phyloP scores from a whole-genome alignment of 1,140 invertebrate species.

The Caenorhabditis brenneri region DNA sequence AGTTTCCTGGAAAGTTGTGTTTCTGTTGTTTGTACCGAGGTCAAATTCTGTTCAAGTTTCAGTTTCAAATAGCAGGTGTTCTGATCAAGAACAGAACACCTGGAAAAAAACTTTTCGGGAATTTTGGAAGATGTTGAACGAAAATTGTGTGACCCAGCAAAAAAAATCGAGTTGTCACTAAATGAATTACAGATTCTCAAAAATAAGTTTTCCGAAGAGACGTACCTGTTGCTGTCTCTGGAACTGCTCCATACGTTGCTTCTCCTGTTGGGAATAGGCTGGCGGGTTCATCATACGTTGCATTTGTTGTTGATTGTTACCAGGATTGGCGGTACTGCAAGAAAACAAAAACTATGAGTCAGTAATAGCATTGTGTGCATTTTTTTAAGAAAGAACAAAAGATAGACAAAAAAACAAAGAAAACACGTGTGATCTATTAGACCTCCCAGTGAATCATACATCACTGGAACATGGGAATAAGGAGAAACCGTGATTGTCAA shows the following conservation, averaged over 20 bases:
- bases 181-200: too few relatives aligned
- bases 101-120: too few relatives aligned
- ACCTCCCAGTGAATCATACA: conserved; percentile 28
- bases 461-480: conserved; percentile 28
- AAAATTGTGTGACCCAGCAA: too few relatives aligned
- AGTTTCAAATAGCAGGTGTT: too few relatives aligned
- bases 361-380: conserved; percentile 12
- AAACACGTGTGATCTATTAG: background rate
- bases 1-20: too few relatives aligned
- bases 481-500: conserved; percentile 22
- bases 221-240: background rate
- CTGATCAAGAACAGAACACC: too few relatives aligned
- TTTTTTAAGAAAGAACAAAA: background rate
- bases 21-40: too few relatives aligned
- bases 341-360: background rate
- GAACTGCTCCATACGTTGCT: conserved; percentile 20
- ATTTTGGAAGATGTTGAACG: too few relatives aligned
- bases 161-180: too few relatives aligned
- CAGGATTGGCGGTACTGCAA: conserved; percentile 10
- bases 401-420: background rate
- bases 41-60: too few relatives aligned
- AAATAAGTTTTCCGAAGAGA: too few relatives aligned
- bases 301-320: conserved; percentile 7
- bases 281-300: conserved; percentile 36
- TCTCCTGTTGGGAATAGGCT: conserved; percentile 6